Evolutionary conservation across 2,113 vertebrate species (phyloP), one percentile per base, ranked within the genome.

Genomic region (Acrocephalus kingi): DNA sequence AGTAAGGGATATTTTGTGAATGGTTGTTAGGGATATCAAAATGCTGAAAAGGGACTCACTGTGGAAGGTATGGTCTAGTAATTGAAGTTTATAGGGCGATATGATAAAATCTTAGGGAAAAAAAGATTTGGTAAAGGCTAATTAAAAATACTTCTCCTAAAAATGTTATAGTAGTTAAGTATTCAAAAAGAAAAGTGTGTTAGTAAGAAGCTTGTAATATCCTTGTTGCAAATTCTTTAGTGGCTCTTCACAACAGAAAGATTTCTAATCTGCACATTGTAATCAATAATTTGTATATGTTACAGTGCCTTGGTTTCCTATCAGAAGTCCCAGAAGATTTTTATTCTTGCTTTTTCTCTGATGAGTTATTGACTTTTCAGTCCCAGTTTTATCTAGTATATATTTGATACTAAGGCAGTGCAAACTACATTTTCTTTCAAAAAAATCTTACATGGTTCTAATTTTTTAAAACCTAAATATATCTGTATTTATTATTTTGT

Each of bases 311-410:
- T 72, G 15, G 16, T 72, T 86, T 74, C 52, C 31, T 77, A 5
- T 61, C 45, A 56, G 20, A 81, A 63, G 17, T 48, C 46, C 8
- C 35, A 52, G 24, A 46, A 85, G 41, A 55, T 43, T 79, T 87
- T 73, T 56, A 35, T 77, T 85, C 17, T 71, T 79, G 30, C 18
- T 46, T 85, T 89, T 89, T 91, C 37, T 93, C 46, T 89, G 30
- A 74, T 83, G 52, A 80, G 11, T 67, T 95, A 90, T 66, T 90
- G 78, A 88, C 49, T 88, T 93, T 93, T 92, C 45, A 74, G 43
- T 61, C 35, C 27, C 31, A 63, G n/a, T n/a, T 95, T 45, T 52
- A 39, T 69, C 41, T 69, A 62, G 43, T 56, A 77, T 79, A 89
- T 51, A 5, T 73, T 89, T 90, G 58, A 51, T 83, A 43, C 21